These are phyloP conservation scores for Eristalinus sepulchralis DNA, from an alignment of 2,888 invertebrate species.

Conservation along the genomic window DNA sequence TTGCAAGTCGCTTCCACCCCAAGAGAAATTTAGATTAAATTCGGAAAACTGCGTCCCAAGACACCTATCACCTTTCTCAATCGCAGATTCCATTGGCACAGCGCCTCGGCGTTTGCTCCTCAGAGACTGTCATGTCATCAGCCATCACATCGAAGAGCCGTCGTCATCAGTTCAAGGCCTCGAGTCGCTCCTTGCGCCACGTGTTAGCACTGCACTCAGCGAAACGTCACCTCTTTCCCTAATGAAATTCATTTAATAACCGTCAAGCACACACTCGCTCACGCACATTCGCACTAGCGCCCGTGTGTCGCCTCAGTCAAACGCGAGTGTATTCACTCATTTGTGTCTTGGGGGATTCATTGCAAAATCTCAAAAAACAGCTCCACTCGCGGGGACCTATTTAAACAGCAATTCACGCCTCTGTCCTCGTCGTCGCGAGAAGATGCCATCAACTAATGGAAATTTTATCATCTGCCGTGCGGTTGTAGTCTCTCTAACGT, in stretches of 20 bases:
- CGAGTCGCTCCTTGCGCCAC: background rate
- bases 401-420: background rate
- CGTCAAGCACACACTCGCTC: slow-evolving; percentile 6
- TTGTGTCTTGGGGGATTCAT: background rate
- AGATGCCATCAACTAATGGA: background rate
- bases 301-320: background rate
- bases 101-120: too few relatives aligned
- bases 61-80: too few relatives aligned
- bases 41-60: too few relatives aligned
- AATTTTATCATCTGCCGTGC: background rate
- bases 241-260: slow-evolving; percentile 47
- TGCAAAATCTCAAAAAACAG: background rate
- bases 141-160: background rate
- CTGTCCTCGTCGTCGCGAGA: background rate
- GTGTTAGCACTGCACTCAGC: slow-evolving; percentile 41
- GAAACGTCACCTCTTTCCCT: slow-evolving; percentile 33
- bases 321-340: background rate
- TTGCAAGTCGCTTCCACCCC: too few relatives aligned
- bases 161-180: background rate
- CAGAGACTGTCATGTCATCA: background rate
- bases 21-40: too few relatives aligned
- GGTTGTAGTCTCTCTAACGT: slow-evolving; percentile 9
- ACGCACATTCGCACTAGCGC: background rate
- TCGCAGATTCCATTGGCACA: too few relatives aligned
- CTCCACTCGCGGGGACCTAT: background rate